Evolutionary conservation across 1,140 invertebrate species (phyloP).

Genomic region (Trichonephila inaurata): DNA sequence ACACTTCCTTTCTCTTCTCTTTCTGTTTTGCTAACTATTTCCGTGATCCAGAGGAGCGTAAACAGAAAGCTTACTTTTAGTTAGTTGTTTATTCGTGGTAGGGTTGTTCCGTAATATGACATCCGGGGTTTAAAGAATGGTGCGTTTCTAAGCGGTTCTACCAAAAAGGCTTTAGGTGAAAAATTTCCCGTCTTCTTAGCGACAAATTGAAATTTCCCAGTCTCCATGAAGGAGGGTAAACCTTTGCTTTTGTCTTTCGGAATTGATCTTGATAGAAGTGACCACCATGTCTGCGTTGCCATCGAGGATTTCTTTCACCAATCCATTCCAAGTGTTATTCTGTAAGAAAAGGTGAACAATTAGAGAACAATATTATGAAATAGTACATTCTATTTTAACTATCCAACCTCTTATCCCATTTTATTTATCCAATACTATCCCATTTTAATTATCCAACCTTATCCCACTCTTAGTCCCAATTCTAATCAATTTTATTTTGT

Average conservation of each 20-base stretch:
- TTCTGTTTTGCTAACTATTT: not conserved
- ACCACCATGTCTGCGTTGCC: constrained; percentile 97
- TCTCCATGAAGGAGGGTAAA: constrained; percentile 99
- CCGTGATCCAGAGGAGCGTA: not conserved
- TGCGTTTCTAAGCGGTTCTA: constrained; percentile 79
- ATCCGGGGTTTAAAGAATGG: not conserved
- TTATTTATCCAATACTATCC: too few species aligned
- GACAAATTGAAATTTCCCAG: constrained; percentile 98
- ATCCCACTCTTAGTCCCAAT: too few species aligned
- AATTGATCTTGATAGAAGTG: constrained; percentile 98
- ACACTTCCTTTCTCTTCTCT: not conserved
- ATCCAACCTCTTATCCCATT: too few species aligned
- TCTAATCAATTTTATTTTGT: too few species aligned
- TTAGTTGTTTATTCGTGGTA: not conserved
- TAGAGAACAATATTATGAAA: too few species aligned
- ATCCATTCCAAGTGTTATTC: constrained; percentile 97
- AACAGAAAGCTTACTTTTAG: not conserved
- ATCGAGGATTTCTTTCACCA: constrained; percentile 95
- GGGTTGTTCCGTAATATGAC: not conserved
- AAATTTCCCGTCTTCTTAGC: constrained; percentile 98
- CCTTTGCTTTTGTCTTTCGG: constrained; percentile 94
- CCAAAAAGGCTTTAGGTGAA: constrained; percentile 98
- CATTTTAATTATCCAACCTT: too few species aligned
- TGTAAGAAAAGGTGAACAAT: constrained; percentile 78
- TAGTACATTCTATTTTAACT: too few species aligned